Base-by-base conservation (phyloP, 2,888 invertebrate genomes). In the Hyposoter dolosus region DNA sequence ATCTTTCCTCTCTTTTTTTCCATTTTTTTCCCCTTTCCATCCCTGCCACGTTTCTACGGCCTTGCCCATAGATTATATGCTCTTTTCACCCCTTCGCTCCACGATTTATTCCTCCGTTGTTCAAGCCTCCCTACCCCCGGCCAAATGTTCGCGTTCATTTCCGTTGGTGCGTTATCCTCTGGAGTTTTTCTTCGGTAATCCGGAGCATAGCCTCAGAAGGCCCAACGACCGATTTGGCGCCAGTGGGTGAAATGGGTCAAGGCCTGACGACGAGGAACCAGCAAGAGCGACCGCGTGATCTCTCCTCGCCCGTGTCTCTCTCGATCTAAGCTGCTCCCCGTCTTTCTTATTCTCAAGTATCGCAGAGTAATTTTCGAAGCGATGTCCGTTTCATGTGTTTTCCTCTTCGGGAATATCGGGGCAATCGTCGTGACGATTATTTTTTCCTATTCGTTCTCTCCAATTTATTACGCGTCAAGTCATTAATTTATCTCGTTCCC, bases 161-260 rank as follows among this genome's bases (percentile, higher is more conserved):
- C 87, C 78, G 81, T 84, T 78, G 85, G 76, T 86, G 40, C 40
- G 81, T 81, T 84, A 87, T 89, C 89, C 87, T 89, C 82, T 83
- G 88, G 86, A 87, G 89, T 86, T 79, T 71, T 74, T 68, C 81
- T 40, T 76, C 77, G 19, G 53, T 56, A 56, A 60, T 43, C 32
- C 77, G 56, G 78, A 78, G 86, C 66, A 77, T 45, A 74, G 82
- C 78, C 86, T 88, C 43, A n/a, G 32, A 32, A n/a, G 28, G 89
- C 85, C 90, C 88, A 89, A 88, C 91, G 90, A 91, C 90, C 92
- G 90, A 91, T 91, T 93, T 92, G 93, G 91, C 93, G 93, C 92
- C 92, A 90, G 83, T 89, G 85, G 89, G 88, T 88, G 88, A 93
- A 93, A 92, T 93, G 92, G 93, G 93, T 93, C 93, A 93, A 93